Evolutionary conservation across 1,140 invertebrate genomes (phyloP), one percentile per base, ranked within the genome.

Genomic region (Andricus grossulariae): DNA sequence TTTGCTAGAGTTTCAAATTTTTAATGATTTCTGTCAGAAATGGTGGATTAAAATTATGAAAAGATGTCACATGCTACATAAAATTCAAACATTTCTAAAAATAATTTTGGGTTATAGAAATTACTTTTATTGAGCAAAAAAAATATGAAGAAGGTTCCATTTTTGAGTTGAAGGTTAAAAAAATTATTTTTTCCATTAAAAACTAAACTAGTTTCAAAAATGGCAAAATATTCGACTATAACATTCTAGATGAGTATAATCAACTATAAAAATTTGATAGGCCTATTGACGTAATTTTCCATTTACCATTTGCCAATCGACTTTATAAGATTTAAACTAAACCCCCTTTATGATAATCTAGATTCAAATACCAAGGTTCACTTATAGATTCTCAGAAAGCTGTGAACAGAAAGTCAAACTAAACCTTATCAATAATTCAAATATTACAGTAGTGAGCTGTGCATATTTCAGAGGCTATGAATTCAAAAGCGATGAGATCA

Each of bases 281-380:
- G 18, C 8, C 8, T 54, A 54, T 18, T 19, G 52, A 10, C 52
- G 8, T 3, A n/a, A 54, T n/a, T 10, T 5, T 1, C 18, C n/a
- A 54, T 54, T 54, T 54, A 18, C 25, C 25, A 32, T 32, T 32
- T 45, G 10, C 10, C 52, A 18, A 32, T 66, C 57, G 60, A 45
- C 25, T 32, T 66, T 13, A 21, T 12, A 21, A 66, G 25, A 66
- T 66, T 66, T 66, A 15, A 39, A 66, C 13, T 39, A 66, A 39
- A 66, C 25, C 57, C 39, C 16, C 32, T 66, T 66, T 66, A 66
- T 39, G 10, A 66, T 66, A 66, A 66, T 66, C 25, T 66, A 66
- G 57, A 39, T 39, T 66, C 15, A 66, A 66, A 66, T 66, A 66
- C 57, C 57, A 66, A 66, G 39, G 57, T 66, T 66, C 57, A 66